Evolutionary conservation across 2,797 vertebrate genomes (phyloP).

Genomic region (Platalea minor): DNA sequence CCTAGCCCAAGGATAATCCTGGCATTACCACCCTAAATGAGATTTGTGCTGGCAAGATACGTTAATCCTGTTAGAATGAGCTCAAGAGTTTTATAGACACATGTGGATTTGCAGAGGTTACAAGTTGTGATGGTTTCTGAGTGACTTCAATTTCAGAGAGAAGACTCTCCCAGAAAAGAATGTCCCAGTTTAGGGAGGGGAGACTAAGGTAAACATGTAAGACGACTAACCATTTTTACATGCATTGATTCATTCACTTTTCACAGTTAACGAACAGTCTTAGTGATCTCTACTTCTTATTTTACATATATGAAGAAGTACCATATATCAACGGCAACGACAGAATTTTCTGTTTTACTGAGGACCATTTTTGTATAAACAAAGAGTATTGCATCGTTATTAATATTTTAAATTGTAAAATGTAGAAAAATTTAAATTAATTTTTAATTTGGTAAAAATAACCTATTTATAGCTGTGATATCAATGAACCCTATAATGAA

Average conservation of each 20-base stretch:
- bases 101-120: neutral
- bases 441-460: neutral
- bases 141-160: neutral
- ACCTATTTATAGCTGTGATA: neutral
- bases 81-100: neutral
- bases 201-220: neutral
- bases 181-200: neutral
- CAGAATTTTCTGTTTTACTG: neutral
- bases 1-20: neutral
- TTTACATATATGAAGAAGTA: neutral
- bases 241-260: neutral
- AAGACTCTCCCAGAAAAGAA: neutral
- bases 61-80: neutral
- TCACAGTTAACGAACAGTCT: neutral
- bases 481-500: neutral
- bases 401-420: neutral
- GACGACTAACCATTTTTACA: neutral
- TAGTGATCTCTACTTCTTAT: neutral
- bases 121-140: neutral
- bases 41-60: conserved; percentile 5
- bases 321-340: neutral
- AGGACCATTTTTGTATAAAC: neutral
- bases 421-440: neutral
- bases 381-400: neutral
- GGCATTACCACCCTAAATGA: neutral